Percentiles rank a stretch among this genome's conserved stretches.
Conservation (phyloP, 2,888 invertebrate species). For the Leucophenga montana region DNA sequence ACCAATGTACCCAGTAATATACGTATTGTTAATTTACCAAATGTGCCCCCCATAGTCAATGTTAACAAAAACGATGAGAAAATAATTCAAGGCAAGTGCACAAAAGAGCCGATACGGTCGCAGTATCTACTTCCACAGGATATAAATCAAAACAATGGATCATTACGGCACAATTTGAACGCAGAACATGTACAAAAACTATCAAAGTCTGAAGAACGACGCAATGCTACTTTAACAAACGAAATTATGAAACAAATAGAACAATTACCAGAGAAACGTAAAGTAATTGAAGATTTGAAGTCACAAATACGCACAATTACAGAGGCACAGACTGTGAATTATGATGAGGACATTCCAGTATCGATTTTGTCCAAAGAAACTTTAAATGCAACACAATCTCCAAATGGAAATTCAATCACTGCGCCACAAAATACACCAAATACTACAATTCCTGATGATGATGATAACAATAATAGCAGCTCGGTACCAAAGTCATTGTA, state of each 20-base stretch:
- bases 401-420: constrained; percentile 23
- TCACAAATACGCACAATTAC: constrained; percentile 55
- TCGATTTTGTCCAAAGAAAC: background rate
- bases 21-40: too few species aligned
- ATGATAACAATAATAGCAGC: background rate
- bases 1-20: too few species aligned
- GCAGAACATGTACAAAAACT: constrained; percentile 5
- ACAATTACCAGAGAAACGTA: constrained; percentile 58
- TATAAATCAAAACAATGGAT: too few species aligned
- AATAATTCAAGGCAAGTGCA: background rate
- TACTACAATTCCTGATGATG: background rate
- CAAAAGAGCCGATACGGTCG: too few species aligned
- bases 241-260: constrained; percentile 47
- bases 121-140: too few species aligned
- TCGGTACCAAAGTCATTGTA: constrained; percentile 1
- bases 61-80: constrained; percentile 19
- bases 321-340: constrained; percentile 51
- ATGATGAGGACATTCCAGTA: constrained; percentile 2
- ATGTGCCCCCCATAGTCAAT: too few species aligned
- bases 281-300: constrained; percentile 58
- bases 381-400: constrained; percentile 2
- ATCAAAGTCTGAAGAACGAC: background rate
- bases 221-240: constrained; percentile 42
- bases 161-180: background rate
- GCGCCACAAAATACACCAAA: background rate